Evolutionary conservation across 2,888 invertebrate genomes (phyloP).

Genomic region (Molanna angustata): DNA sequence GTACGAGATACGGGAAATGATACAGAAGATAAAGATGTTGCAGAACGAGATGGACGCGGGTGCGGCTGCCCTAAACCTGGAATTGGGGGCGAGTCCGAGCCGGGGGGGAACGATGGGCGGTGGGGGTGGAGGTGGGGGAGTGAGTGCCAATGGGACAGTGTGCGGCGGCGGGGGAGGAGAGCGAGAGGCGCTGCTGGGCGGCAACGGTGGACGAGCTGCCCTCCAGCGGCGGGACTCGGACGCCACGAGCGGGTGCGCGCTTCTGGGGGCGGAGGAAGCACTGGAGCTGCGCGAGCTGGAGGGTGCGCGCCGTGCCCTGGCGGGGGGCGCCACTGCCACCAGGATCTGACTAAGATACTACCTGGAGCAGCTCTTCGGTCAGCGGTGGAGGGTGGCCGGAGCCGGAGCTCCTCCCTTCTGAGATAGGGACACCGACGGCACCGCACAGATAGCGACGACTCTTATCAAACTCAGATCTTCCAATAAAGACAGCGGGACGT

Average conservation of each 20-base stretch:
- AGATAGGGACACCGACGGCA: conserved; percentile 40
- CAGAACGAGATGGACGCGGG: conserved; percentile 62
- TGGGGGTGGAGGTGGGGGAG: conserved; percentile 38
- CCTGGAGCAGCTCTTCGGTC: conserved; percentile 68
- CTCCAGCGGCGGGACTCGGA: conserved; percentile 56
- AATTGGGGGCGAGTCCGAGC: conserved; percentile 48
- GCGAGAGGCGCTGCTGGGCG: conserved; percentile 55
- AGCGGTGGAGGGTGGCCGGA: conserved; percentile 49
- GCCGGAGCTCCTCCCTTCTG: conserved; percentile 40
- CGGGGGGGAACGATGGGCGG: no score
- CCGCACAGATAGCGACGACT: conserved; percentile 16
- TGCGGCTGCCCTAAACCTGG: conserved; percentile 41
- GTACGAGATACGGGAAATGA: conserved; percentile 88
- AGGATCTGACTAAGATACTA: conserved; percentile 75
- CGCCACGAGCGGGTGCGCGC: conserved; percentile 57
- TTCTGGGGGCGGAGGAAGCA: conserved; percentile 48
- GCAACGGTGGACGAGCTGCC: conserved; percentile 49
- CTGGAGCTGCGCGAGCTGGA: conserved; percentile 70
- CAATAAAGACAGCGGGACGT: conserved; percentile 13
- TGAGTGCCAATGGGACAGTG: conserved; percentile 51
- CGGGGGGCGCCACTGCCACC: conserved; percentile 54
- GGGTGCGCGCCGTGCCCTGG: conserved; percentile 51
- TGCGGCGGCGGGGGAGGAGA: conserved; percentile 51
- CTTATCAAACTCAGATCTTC: conserved; percentile 12
- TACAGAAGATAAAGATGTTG: conserved; percentile 82